These are phyloP conservation scores for Acronicta psi DNA, from an alignment of 2,888 invertebrate genomes.

Conservation along the genomic window DNA sequence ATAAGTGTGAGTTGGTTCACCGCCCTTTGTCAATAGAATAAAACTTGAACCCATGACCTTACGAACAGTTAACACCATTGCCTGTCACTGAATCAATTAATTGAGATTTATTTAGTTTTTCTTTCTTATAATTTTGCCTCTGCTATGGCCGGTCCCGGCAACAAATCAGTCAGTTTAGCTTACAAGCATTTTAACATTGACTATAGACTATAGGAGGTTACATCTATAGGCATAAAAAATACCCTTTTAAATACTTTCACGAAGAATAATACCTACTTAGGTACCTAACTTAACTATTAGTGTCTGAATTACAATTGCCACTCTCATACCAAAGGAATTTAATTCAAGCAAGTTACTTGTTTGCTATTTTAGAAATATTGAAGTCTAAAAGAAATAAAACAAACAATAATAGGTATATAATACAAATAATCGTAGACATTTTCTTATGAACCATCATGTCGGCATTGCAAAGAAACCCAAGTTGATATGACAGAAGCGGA, in stretches of 20 bases:
- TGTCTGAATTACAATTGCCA: no score
- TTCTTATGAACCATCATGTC: constrained; percentile 23
- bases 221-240: no score
- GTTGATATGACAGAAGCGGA: constrained; percentile 60
- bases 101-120: constrained; percentile 45
- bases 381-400: constrained; percentile 8
- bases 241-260: no score
- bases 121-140: constrained; percentile 16
- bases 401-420: constrained; percentile 14
- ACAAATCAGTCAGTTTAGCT: no score
- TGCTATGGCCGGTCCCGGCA: no score
- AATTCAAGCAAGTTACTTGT: no score
- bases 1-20: constrained; percentile 42
- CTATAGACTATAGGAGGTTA: no score
- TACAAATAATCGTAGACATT: constrained; percentile 8
- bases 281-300: no score
- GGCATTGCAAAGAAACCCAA: constrained; percentile 51
- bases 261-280: no score
- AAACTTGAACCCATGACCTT: constrained; percentile 48
- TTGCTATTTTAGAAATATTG: no score
- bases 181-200: no score
- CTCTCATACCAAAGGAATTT: no score
- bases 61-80: constrained; percentile 46
- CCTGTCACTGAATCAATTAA: constrained; percentile 43
- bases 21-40: constrained; percentile 35